A percentile compares a stretch with the other conserved stretches of the same genome.
Conservation (phyloP, 2,888 invertebrate genomes). For the Ceramica pisi region DNA sequence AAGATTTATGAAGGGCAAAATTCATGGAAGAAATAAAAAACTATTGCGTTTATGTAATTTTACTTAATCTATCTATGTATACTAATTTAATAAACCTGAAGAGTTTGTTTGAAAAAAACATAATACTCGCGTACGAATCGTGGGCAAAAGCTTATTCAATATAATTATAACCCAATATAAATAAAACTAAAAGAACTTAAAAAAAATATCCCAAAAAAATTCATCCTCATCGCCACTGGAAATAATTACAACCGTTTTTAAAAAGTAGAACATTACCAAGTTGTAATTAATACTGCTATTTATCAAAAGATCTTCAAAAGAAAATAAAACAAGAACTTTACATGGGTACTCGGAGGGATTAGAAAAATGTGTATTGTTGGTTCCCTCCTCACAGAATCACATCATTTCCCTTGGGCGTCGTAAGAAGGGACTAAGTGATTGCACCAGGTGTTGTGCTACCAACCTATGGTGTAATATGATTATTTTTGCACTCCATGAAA, state of each 20-base stretch:
- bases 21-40: no score
- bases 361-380: slow-evolving; percentile 13
- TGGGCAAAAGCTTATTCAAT: no score
- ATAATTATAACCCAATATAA: no score
- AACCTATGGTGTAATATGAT: not conserved
- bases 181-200: no score
- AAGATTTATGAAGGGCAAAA: no score
- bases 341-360: slow-evolving; percentile 8
- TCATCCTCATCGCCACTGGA: not conserved
- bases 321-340: slow-evolving; percentile 2
- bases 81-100: no score
- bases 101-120: no score
- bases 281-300: not conserved
- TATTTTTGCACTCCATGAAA: not conserved
- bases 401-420: slow-evolving; percentile 30
- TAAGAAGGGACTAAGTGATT: slow-evolving; percentile 30
- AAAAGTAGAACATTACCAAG: not conserved
- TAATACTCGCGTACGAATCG: no score
- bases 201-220: not conserved
- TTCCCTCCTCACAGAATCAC: slow-evolving; percentile 19
- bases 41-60: no score
- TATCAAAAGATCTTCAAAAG: not conserved
- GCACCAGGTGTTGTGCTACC: slow-evolving; percentile 13
- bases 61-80: no score
- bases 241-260: not conserved